Evolutionary conservation across 1,140 invertebrate genomes (phyloP), one percentile per base, ranked within the genome.

Genomic region (Leptinotarsa texana): DNA sequence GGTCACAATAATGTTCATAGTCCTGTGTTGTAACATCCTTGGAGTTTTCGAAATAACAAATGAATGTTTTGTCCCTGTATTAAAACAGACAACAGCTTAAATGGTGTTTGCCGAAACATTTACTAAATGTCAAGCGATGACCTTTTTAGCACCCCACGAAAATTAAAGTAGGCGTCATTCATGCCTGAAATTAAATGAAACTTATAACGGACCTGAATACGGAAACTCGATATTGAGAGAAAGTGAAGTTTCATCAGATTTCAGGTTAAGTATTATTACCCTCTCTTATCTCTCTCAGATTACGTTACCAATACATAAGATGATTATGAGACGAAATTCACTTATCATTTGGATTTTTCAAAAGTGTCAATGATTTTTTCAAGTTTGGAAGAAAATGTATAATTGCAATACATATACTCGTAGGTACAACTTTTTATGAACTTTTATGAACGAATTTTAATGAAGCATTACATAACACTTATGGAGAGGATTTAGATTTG

Each of bases 151-250:
- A 70, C 74, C 70, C 74, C 76, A 70, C 76, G 76, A 75, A 77
- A 77, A 77, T 77, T 77, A 77, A 77, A 77, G 73, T 77, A 77
- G 70, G 57, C 74, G 73, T 75, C 47, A 77, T 74, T 75, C 76
- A 77, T 68, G 76, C 76, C 76, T 77, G 70, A 77, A 77, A 77
- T 77, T 77, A 75, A 77, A 70, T 75, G 74, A 77, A 77, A 77
- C 69, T 77, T 73, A 74, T 61, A 65, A 48, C 72, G 48, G 63
- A 65, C 24, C 24, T 65, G 21, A 27, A 65, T 65, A 6, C 17
- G 15, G n/a, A 11, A 65, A 65, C 24, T 65, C 21, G 63, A 65
- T 27, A 27, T 65, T 22, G 22, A 65, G 18, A 57, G 51, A 57
- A 57, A 18, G 51, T n/a, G 3, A 57, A 18, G 15, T n/a, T 17